Conservation (phyloP, 2,113 vertebrate genomes). For the Gallinago paraguaiae region DNA sequence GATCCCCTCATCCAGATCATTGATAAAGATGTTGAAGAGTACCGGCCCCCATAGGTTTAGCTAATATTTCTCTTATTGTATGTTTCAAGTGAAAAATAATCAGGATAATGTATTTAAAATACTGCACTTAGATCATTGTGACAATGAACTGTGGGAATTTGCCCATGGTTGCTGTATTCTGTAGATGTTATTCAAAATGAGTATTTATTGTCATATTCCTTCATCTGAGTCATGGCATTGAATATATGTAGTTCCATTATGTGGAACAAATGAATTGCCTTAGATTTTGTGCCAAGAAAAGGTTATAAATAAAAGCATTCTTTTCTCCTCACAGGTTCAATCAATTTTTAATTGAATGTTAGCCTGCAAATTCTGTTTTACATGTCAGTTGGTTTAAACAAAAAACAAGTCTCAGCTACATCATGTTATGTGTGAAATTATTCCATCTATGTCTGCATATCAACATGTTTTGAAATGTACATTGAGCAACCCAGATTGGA, state of each 20-base stretch:
- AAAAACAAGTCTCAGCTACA: background rate
- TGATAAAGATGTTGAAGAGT: no score
- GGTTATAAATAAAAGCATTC: background rate
- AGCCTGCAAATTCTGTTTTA: background rate
- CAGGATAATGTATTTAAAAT: background rate
- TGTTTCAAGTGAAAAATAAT: background rate
- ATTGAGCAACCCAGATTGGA: background rate
- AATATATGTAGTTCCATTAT: rapidly evolving
- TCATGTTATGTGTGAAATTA: background rate
- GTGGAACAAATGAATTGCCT: background rate
- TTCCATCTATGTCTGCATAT: background rate
- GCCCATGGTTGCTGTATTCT: background rate
- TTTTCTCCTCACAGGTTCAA: background rate
- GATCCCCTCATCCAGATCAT: no score
- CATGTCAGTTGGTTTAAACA: background rate
- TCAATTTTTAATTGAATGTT: background rate
- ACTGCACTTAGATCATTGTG: background rate
- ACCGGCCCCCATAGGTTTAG: background rate
- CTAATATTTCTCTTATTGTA: background rate
- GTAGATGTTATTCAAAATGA: background rate
- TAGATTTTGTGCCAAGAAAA: background rate
- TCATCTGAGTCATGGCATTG: background rate
- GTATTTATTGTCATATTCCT: background rate
- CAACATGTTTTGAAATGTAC: background rate
- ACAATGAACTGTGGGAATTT: background rate